A percentile compares a stretch with the other conserved stretches of the same genome.
phyloP scores from a whole-genome alignment of 1,140 invertebrate genomes.

The Tachypleus tridentatus region DNA sequence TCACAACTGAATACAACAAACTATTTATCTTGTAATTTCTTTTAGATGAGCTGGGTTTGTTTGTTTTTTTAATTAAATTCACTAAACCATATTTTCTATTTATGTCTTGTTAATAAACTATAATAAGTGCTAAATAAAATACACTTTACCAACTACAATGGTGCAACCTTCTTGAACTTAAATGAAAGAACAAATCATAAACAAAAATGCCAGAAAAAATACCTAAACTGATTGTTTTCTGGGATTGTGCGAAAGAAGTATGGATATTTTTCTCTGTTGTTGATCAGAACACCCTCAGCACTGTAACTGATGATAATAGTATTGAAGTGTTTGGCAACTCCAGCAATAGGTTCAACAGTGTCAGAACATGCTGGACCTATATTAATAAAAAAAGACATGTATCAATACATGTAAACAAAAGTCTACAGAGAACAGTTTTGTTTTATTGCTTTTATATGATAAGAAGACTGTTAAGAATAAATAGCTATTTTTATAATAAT shows the following conservation, averaged over 20 bases:
- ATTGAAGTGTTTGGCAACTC: conserved; percentile 61
- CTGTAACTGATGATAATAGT: conserved; percentile 67
- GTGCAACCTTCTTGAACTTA: not conserved
- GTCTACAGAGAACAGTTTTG: not conserved
- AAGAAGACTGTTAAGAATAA: not conserved
- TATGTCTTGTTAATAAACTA: too few relatives aligned
- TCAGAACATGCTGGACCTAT: conserved; percentile 69
- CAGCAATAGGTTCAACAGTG: conserved; percentile 66
- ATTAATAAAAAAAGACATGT: conserved; percentile 10
- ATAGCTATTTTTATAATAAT: conserved; percentile 1
- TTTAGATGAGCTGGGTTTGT: too few relatives aligned
- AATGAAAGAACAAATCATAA: not conserved
- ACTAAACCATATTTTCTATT: too few relatives aligned
- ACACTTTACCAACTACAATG: not conserved
- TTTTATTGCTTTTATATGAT: not conserved
- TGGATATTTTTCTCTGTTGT: conserved; percentile 56
- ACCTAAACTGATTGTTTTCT: conserved; percentile 60
- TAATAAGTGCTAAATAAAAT: too few relatives aligned
- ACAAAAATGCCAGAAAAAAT: conserved; percentile 19
- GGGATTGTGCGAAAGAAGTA: conserved; percentile 75
- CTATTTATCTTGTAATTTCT: too few relatives aligned
- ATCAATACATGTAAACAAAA: not conserved
- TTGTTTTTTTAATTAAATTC: too few relatives aligned
- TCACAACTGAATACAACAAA: too few relatives aligned
- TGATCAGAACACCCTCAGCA: conserved; percentile 59